Conservation (phyloP, 2,113 vertebrate species). For the Rynchops niger region DNA sequence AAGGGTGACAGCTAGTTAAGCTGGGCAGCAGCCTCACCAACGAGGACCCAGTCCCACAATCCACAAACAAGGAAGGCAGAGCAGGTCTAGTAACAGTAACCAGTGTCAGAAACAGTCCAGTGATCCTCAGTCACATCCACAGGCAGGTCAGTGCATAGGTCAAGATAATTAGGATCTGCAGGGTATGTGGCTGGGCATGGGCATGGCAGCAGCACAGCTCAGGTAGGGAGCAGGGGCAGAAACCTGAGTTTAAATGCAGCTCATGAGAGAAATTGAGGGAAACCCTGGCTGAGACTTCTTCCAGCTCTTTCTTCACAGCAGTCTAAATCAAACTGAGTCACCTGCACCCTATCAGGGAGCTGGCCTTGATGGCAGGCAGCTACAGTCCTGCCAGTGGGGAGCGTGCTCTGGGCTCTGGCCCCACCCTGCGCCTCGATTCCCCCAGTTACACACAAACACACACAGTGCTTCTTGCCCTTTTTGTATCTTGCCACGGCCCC, state of each 20-base stretch:
- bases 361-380: not conserved
- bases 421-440: accelerated
- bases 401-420: not conserved
- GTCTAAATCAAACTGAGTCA: not conserved
- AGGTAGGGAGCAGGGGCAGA: not conserved
- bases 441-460: not conserved
- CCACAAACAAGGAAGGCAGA: not conserved
- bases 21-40: not conserved
- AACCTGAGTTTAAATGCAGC: not conserved
- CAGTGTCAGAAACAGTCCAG: not conserved
- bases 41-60: not conserved
- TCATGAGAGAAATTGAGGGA: not conserved
- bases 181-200: not conserved
- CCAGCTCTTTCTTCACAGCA: not conserved
- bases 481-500: accelerated
- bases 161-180: not conserved
- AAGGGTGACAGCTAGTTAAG: not conserved
- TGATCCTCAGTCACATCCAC: not conserved
- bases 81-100: not conserved
- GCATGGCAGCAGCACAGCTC: not conserved
- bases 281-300: not conserved
- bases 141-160: not conserved
- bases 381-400: not conserved
- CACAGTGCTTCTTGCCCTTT: not conserved
- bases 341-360: not conserved